Percentiles rank a stretch among this genome's conserved stretches.
Conservation (phyloP, 1,140 invertebrate genomes). For the Scylla paramamosain region DNA sequence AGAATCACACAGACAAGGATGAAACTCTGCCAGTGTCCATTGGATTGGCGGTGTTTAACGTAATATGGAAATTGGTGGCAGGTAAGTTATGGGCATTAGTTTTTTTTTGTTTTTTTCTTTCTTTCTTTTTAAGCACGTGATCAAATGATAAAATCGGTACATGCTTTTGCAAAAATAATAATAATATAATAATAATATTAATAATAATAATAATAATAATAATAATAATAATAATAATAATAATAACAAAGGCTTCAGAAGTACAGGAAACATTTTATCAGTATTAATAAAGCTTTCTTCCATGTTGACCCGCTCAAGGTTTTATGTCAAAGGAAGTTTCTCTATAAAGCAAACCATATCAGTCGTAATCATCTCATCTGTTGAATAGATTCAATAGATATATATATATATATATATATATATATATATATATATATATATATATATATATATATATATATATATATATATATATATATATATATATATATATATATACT, state of each 20-base stretch:
- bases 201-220: too few relatives aligned
- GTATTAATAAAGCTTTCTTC: neutral
- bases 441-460: constrained; percentile 57
- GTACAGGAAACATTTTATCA: neutral
- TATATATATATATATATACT: constrained; percentile 11
- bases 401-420: constrained; percentile 43
- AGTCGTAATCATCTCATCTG: neutral
- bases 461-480: constrained; percentile 38
- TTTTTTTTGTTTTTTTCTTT: too few relatives aligned
- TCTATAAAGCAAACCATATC: neutral
- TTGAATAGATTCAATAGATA: neutral
- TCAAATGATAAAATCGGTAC: neutral
- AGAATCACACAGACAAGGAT: neutral
- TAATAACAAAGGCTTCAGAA: neutral
- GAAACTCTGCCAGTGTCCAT: constrained; percentile 14
- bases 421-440: constrained; percentile 43
- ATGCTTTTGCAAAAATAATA: neutral
- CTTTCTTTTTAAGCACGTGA: neutral
- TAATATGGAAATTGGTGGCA: constrained; percentile 58
- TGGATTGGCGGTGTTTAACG: constrained; percentile 43
- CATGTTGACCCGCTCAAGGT: neutral
- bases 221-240: neutral
- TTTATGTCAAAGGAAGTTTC: neutral
- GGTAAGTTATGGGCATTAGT: neutral
- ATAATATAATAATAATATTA: neutral